Conservation (phyloP, 2,113 vertebrate genomes). For the Illadopsis cleaveri region DNA sequence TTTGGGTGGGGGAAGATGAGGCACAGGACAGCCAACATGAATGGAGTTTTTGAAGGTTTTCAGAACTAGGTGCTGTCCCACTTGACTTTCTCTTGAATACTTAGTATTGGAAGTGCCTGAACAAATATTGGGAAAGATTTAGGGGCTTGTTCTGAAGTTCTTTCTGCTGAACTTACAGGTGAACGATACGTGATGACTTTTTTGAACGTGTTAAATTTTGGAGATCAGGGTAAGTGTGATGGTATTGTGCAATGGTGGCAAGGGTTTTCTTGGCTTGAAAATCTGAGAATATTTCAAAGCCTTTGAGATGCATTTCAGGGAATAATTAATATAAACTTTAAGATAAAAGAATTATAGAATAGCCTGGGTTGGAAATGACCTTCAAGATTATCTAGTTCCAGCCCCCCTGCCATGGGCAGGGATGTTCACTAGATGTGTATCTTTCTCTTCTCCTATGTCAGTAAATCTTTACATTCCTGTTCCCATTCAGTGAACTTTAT, state of each 20-base stretch:
- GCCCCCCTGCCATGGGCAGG: background rate
- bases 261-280: background rate
- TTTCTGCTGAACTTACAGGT: conserved; percentile 74
- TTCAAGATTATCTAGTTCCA: background rate
- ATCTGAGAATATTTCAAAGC: background rate
- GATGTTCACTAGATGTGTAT: rapidly evolving
- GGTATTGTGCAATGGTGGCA: background rate
- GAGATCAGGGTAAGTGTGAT: conserved; percentile 88
- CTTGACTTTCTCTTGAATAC: background rate
- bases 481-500: background rate
- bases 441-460: background rate
- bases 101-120: background rate
- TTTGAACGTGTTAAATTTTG: conserved; percentile 94
- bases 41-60: background rate
- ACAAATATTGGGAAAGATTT: background rate
- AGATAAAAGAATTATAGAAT: background rate
- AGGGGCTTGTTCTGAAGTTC: background rate
- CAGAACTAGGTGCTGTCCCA: background rate
- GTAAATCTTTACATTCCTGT: background rate
- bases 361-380: background rate
- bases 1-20: background rate
- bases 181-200: conserved; percentile 98
- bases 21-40: background rate
- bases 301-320: background rate
- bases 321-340: background rate